Base-by-base conservation (phyloP, 2,113 vertebrate species). In the Salvelinus sp. region DNA sequence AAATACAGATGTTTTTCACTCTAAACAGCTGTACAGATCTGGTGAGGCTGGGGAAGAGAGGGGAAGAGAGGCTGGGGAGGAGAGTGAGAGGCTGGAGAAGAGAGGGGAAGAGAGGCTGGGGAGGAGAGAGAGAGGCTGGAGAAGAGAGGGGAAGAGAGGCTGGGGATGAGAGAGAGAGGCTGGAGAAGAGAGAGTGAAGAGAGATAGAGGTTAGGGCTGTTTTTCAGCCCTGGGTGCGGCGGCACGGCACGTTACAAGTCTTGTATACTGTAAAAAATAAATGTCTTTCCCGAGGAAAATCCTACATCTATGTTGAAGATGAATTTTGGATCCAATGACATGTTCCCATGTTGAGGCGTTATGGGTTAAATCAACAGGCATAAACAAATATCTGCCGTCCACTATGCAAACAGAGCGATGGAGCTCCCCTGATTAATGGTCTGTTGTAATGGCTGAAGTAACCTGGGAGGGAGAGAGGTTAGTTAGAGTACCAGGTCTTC, bases 1-100 rank as follows among this genome's bases (percentile, higher is more conserved):
- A 91, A 93, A 91, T 93, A 91, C 93, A 94, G 93, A 94, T 94
- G 91, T 93, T 93, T 93, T 91, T 92, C 89, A 93, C 91, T 90
- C 91, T 92, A 90, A 93, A 92, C 91, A 92, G 88, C 86, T 83
- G 70, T 76, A 81, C 82, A 72, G 69, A 88, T 87, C 71, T 79
- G 82, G 82, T 79, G 83, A 69, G 79, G 76, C 4, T 33, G 30
- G 5, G 4, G 30, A 33, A 33, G 30, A 33, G 30, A 5, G 4
- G 30, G 30, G 30, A 5, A 33, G 4, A 33, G 30, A 33, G 33
- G 0, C 1, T 1, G 7, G 7, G 0, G 33, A 38, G 0, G 33
- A 38, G 33, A 38, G 33, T 1, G 33, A 38, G 7, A 38, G 33
- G 33, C 33, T 38, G 33, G 0, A 38, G 33, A 38, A 38, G 33